Conservation (phyloP, 2,888 invertebrate genomes). For the Agrotis exclamationis region DNA sequence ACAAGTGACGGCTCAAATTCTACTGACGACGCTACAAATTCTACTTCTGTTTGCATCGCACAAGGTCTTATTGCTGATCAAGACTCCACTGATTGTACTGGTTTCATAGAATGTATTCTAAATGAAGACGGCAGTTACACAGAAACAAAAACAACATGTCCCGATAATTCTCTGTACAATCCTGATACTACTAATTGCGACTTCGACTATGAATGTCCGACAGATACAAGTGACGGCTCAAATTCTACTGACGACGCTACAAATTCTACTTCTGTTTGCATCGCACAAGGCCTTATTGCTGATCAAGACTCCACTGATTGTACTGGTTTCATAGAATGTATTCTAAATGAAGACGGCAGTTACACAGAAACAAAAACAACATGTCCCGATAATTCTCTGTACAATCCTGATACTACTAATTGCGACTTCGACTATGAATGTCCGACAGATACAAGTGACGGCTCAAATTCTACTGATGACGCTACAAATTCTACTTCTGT, state of each 20-base stretch:
- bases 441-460: conserved; percentile 6
- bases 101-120: conserved; percentile 45
- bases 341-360: conserved; percentile 22
- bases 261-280: conserved; percentile 28
- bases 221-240: not conserved
- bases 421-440: conserved; percentile 57
- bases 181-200: conserved; percentile 56
- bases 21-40: conserved; percentile 4
- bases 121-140: conserved; percentile 33
- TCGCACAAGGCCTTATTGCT: conserved; percentile 33
- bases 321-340: conserved; percentile 41
- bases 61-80: conserved; percentile 40
- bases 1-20: conserved; percentile 11
- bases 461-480: conserved; percentile 13
- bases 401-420: conserved; percentile 53
- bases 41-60: conserved; percentile 16
- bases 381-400: conserved; percentile 43
- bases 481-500: conserved; percentile 11
- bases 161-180: conserved; percentile 37
- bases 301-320: conserved; percentile 38
- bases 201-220: conserved; percentile 45
- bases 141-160: conserved; percentile 36
- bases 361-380: conserved; percentile 27
- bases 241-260: conserved; percentile 8
- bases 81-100: conserved; percentile 29